Conservation (phyloP, 2,888 invertebrate species). For the Aphidius colemani region DNA sequence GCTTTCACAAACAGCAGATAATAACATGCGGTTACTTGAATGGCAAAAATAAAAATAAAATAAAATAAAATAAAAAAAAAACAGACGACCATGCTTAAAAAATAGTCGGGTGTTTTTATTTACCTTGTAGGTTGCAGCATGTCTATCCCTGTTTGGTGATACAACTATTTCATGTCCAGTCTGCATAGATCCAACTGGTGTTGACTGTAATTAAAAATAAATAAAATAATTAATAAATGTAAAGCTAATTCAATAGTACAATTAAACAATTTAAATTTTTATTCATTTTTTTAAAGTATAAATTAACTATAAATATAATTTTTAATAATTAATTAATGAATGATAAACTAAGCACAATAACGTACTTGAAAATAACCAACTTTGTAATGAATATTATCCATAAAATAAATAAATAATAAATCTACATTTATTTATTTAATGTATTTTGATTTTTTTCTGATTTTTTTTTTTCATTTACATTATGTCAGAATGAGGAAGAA, state of each 20-base stretch:
- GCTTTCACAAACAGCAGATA: slow-evolving; percentile 29
- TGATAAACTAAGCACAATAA: slow-evolving; percentile 31
- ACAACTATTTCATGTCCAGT: slow-evolving; percentile 90
- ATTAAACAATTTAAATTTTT: neutral
- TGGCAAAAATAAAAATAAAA: slow-evolving; percentile 32
- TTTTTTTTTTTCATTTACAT: no score
- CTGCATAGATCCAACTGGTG: slow-evolving; percentile 89
- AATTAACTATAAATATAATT: neutral
- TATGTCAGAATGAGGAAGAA: no score
- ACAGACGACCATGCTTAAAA: slow-evolving; percentile 48
- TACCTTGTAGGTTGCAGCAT: slow-evolving; percentile 81
- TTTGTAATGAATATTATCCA: no score
- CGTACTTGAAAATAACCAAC: slow-evolving; percentile 40
- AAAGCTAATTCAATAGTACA: neutral
- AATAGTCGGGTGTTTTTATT: no score
- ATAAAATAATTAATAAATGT: neutral
- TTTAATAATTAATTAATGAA: no score
- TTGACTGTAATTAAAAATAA: slow-evolving; percentile 72
- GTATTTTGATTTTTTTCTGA: no score
- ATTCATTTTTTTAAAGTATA: neutral
- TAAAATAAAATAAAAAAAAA: slow-evolving; percentile 38
- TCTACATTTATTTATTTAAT: no score
- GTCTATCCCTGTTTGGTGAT: slow-evolving; percentile 84
- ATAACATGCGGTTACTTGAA: slow-evolving; percentile 53
- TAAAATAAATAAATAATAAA: no score